These are phyloP conservation scores for Leptatherina wallacei DNA, from an alignment of 2,797 vertebrate species.

Conservation along the genomic window DNA sequence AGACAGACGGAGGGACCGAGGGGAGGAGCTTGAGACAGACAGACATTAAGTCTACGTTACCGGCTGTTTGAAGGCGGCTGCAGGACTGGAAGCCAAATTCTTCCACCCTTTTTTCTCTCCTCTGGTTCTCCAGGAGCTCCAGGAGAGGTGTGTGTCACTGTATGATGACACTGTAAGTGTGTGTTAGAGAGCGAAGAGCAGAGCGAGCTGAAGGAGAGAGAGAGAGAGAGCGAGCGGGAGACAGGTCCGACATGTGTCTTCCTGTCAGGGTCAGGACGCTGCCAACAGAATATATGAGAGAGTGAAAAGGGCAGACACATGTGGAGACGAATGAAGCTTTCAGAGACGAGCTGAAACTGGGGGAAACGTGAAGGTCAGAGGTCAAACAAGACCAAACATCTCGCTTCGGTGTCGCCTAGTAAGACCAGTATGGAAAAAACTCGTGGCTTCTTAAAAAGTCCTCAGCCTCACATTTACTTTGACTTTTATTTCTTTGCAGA, in stretches of 20 bases:
- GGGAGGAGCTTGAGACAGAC: slow-evolving; percentile 63
- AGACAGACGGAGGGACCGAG: slow-evolving; percentile 56
- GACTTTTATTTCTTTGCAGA: neutral
- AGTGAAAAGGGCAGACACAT: neutral
- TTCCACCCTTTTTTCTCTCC: slow-evolving; percentile 59
- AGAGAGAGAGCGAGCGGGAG: slow-evolving; percentile 36
- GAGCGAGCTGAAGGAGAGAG: slow-evolving; percentile 35
- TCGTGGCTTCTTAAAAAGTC: neutral
- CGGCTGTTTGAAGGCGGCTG: slow-evolving; percentile 56
- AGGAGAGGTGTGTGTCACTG: slow-evolving; percentile 37
- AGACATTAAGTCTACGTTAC: slow-evolving; percentile 67
- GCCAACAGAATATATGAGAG: slow-evolving; percentile 34
- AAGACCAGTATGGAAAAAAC: neutral
- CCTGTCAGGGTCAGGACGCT: slow-evolving; percentile 29
- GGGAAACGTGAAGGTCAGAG: slow-evolving; percentile 34
- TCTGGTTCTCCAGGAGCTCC: slow-evolving; percentile 58
- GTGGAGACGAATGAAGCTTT: neutral
- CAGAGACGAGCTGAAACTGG: neutral
- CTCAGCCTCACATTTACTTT: too few species aligned
- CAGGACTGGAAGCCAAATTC: slow-evolving; percentile 55
- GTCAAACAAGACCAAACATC: slow-evolving; percentile 36
- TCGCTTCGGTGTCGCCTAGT: neutral
- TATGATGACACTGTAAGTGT: slow-evolving; percentile 20
- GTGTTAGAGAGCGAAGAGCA: slow-evolving; percentile 31
- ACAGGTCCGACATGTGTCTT: slow-evolving; percentile 52